These are phyloP conservation scores for Neodiprion virginianus DNA, from an alignment of 1,140 invertebrate species.

Conservation along the genomic window DNA sequence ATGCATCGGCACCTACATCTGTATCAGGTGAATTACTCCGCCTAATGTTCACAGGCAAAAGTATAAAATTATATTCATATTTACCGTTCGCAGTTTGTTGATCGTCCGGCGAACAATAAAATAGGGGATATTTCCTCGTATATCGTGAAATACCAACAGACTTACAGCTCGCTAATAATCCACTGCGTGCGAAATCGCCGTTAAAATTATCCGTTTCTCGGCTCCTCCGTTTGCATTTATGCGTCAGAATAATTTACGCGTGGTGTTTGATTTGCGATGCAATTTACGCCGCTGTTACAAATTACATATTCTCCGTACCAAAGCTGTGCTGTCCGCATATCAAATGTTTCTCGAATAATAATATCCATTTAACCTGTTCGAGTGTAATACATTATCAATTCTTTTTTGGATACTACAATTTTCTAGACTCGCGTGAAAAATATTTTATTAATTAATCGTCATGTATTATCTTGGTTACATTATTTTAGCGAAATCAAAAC, in stretches of 20 bases:
- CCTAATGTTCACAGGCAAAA: not conserved
- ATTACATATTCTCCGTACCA: no score
- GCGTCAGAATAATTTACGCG: not conserved
- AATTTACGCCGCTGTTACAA: no score
- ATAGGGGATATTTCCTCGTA: not conserved
- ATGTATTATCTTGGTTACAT: no score
- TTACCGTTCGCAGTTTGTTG: not conserved
- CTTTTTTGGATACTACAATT: no score
- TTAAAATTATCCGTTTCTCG: not conserved
- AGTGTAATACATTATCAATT: no score
- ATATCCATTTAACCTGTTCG: no score
- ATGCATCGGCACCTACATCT: not conserved
- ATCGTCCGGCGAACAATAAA: not conserved
- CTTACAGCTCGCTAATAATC: not conserved
- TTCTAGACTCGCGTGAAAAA: no score
- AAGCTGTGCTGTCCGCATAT: no score
- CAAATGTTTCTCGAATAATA: no score
- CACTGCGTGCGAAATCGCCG: not conserved
- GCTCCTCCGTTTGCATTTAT: not conserved
- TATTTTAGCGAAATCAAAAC: no score
- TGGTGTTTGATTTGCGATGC: no score
- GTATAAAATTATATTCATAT: not conserved
- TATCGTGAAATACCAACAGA: not conserved
- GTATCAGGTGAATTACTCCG: not conserved
- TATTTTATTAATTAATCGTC: no score